A percentile compares a stretch with the other conserved stretches of the same genome.
phyloP scores from a whole-genome alignment of 2,888 invertebrate genomes.

The Hemistola chrysoprasaria region DNA sequence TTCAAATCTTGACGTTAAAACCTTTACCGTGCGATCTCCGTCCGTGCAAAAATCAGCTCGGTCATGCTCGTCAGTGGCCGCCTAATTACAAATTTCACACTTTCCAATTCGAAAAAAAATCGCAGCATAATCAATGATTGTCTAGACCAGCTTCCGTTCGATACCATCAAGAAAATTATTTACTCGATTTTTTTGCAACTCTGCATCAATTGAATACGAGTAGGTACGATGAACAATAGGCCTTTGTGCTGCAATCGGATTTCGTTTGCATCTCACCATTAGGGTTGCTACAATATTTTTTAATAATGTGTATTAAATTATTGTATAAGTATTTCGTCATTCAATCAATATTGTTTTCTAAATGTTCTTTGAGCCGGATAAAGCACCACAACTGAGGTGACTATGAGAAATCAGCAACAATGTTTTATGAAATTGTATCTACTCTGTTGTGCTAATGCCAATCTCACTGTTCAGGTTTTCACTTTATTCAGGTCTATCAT shows the following conservation, averaged over 20 bases:
- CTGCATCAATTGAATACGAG: constrained; percentile 31
- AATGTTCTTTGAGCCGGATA: no score
- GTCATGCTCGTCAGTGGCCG: constrained; percentile 40
- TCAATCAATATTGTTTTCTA: no score
- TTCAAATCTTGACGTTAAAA: neutral
- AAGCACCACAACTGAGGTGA: no score
- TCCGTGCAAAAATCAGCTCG: constrained; percentile 4
- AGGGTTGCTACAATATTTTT: constrained; percentile 30
- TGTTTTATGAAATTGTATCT: no score
- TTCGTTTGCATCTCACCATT: constrained; percentile 51
- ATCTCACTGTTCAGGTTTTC: no score
- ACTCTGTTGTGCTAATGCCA: no score
- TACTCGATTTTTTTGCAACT: constrained; percentile 34
- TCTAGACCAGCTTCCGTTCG: constrained; percentile 50
- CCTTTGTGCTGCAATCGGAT: constrained; percentile 51
- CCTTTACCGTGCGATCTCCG: neutral
- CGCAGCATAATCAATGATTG: constrained; percentile 48
- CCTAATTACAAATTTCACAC: constrained; percentile 44
- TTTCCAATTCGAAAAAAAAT: constrained; percentile 50
- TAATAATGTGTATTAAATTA: no score
- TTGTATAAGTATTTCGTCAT: no score
- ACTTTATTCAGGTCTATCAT: no score
- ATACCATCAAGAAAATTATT: constrained; percentile 32
- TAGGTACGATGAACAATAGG: constrained; percentile 48
- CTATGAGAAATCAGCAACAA: no score